Conservation (phyloP, 2,888 invertebrate species). For the Tortricodes alternella region DNA sequence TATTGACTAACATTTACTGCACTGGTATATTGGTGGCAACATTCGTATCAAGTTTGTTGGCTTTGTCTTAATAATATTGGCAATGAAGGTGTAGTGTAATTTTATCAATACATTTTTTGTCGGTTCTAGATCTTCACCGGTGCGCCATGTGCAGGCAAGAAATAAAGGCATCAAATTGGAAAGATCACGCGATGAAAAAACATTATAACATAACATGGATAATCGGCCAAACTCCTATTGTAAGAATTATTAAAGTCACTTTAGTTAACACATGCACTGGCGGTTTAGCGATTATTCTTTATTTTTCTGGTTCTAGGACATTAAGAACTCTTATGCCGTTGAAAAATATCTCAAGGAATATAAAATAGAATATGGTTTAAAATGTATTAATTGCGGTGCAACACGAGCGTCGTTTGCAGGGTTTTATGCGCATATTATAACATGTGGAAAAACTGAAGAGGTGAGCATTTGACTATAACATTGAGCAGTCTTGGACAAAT, state of each 20-base stretch:
- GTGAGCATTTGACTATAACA: too few relatives aligned
- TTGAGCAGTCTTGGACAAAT: too few relatives aligned
- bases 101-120: conserved; percentile 19
- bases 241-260: conserved; percentile 42
- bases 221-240: conserved; percentile 56
- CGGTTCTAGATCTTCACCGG: conserved; percentile 37
- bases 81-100: too few relatives aligned
- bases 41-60: too few relatives aligned
- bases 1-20: too few relatives aligned
- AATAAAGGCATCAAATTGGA: conserved; percentile 46
- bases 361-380: conserved; percentile 66
- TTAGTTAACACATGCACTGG: not conserved
- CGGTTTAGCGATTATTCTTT: not conserved
- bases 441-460: conserved; percentile 83
- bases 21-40: too few relatives aligned
- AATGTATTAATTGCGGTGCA: conserved; percentile 80
- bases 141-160: conserved; percentile 55
- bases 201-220: conserved; percentile 68
- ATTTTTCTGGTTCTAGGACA: conserved; percentile 67
- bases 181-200: conserved; percentile 50
- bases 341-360: conserved; percentile 68
- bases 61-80: too few relatives aligned
- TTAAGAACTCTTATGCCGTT: conserved; percentile 71
- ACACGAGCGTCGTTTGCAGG: conserved; percentile 80
- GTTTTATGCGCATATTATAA: conserved; percentile 83